Base-by-base conservation (phyloP, 1,140 invertebrate genomes). In the Tetraneura akinire region DNA sequence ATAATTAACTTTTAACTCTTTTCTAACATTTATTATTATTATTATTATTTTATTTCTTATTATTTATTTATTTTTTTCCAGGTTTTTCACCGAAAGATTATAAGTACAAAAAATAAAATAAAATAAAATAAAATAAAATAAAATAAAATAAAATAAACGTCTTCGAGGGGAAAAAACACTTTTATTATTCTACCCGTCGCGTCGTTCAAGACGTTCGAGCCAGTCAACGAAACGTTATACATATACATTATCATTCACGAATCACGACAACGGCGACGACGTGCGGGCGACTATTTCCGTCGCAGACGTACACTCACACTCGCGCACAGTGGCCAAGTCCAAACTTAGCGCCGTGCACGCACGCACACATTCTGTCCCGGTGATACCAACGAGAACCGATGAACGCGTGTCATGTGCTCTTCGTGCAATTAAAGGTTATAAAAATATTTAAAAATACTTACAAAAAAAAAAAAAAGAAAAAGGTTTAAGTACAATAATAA, bases 311-410 rank as follows among this genome's bases (percentile, higher is more conserved):
- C 29, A 51, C 29, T 29, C 42, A 51, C 3, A 51, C 29, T 29
- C 29, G 29, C 42, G 29, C 3, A n/a, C 64, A 23, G 68, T 45
- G 32, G 74, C 55, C 53, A 55, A 42, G 53, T 78, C 74, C 74
- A 78, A 78, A 78, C 74, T 78, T 78, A 78, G 74, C 68, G 68
- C 68, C 68, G n/a, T 18, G 45, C 45, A 71, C 68, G 68, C 45
- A 70, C 66, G 45, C 45, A 11, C 66, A 70, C 18, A n/a, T 26
- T 51, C n/a, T n/a, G n/a, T n/a, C 49, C 68, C 68, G 47, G 68
- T 47, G 42, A 45, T 47, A 68, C 13, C 21, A 23, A 13, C 21
- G 66, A 45, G 62, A 8, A 13, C n/a, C 26, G 32, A n/a, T n/a
- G n/a, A n/a, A n/a, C n/a, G n/a, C n/a, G n/a, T n/a, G n/a, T n/a